Base-by-base conservation (phyloP, 2,797 vertebrate genomes). In the Limosa lapponica region DNA sequence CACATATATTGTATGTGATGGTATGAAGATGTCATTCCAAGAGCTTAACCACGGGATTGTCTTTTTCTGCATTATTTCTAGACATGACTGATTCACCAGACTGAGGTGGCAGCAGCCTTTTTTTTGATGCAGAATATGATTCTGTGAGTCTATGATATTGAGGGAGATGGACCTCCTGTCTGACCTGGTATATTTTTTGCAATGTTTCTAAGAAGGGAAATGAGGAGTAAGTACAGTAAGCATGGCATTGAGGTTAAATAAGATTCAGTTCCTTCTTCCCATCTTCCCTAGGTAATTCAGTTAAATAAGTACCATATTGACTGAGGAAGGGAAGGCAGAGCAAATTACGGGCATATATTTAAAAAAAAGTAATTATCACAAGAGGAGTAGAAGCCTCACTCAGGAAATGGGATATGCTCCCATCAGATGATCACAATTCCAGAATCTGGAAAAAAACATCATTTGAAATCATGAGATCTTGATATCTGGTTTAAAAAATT, bases 161-260 rank as follows among this genome's bases (percentile, higher is more conserved):
- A 49, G 8, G 18, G 11, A 77, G 6, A 14, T 39, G 7, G 28
- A 49, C 14, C 39, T 82, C 6, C 30, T 43, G 6, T 34, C 44
- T 79, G 12, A 61, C 3, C 9, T 12, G 4, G 4, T 44, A 9
- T 73, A 24, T 22, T 90, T 93, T 89, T 82, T 82, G 6, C 28
- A 52, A 4, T 43, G 11, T 91, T 89, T 75, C 34, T 46, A 51
- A 72, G 41, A 67, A 37, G 7, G 27, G 16, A 79, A 95, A 34
- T 0, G 1, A 67, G 13, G 11, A 7, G n/a, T n/a, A n/a, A n/a
- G 11, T 30, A 37, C 3, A 74, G 11, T 10, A 81, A 55, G 13
- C 2, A 27, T 32, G 11, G 3, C 39, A 84, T 3, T 67, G 37
- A 84, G 16, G 12, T 87, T 79, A 51, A 61, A 82, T 64, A 74